Evolutionary conservation across 2,888 invertebrate species (phyloP), one percentile per base, ranked within the genome.

Genomic region (Sicus ferrugineus): DNA sequence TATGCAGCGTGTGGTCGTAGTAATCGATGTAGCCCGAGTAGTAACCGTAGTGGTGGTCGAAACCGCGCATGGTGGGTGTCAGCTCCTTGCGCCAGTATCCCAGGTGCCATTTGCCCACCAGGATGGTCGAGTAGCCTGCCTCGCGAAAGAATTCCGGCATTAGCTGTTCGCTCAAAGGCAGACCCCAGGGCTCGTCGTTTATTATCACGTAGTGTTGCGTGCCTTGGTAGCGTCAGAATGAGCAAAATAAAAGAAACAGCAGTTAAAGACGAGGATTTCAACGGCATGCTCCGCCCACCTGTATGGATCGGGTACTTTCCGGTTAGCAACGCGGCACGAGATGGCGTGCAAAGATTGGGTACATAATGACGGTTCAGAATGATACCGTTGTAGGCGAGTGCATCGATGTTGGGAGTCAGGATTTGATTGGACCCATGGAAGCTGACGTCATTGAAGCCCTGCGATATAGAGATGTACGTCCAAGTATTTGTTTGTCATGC

Each of bases 381-480:
- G 31, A 96, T 89, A 4, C 96, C 95, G 79, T 92, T 91, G 80
- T 93, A 93, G 1, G 94, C 96, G 73, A 97, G 82, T 0, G 92
- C 90, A 84, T 97, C 96, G 66, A 97, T 92, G 81, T 96, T 96
- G 0, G 96, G 96, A 0, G 96, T 97, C 61, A 92, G 89, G 75
- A 96, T 94, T 86, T 96, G 94, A 79, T 93, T 89, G 2, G 95
- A 95, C 0, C 96, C 96, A 81, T 96, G 96, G 79, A 94, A 96
- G 70, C 95, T 91, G 9, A 96, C 93, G 83, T 96, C 96, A 81
- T 96, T 94, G 91, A 94, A 95, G 26, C 97, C 97, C 96, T 96
- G 28, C n/a, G 19, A 14, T 23, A 9, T 1, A 16, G 3, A 28
- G 21, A 3, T 42, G 42, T n/a, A n/a, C n/a, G n/a, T n/a, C n/a